Evolutionary conservation across 2,797 vertebrate genomes (phyloP), one percentile per base, ranked within the genome.

Genomic region (Lacerta bilineata): DNA sequence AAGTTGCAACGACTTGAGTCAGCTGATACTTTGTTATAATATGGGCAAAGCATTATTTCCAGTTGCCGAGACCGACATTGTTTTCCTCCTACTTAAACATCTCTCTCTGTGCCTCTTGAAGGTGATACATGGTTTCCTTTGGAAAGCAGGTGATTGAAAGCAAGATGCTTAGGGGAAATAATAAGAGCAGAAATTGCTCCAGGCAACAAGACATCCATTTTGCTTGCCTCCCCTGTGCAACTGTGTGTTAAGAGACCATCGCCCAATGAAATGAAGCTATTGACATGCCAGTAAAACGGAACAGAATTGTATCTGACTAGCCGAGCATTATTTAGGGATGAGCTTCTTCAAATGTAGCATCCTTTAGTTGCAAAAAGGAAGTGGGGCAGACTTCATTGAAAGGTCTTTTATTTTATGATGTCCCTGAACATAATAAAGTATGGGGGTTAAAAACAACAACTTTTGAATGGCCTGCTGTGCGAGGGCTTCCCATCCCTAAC

Each of bases 401-500:
- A 27, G 23, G 36, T 80, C 2, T 46, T 29, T 61, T 43, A 27
- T 79, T 79, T 74, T 50, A 66, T 46, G 43, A 39, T 80, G 9
- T 68, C 25, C 71, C n/a, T 68, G n/a, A 59, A 15, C 61, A 15
- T 55, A 55, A 46, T 46, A 46, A 46, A 46, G 46, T 46, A 46
- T 46, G 46, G 5, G 15, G 69, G 11, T 33, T 29, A 33, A n/a
- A 72, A 72, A 72, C 64, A 25, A 50, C 80, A 89, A 81, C n/a
- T 80, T 80, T 80, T 36, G 25, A 88, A 50, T 46, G 69, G 23
- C 29, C 27, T 15, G 0, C 1, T 69, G 66, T 39, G 9, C 71
- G 64, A 36, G 74, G 55, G 41, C 41, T 33, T 86, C 2, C 89
- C 86, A 68, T 94, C 87, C 83, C 78, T 84, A 76, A 55, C 36